These are phyloP conservation scores for Callionymus lyra DNA, from an alignment of 2,113 vertebrate species.

Conservation along the genomic window DNA sequence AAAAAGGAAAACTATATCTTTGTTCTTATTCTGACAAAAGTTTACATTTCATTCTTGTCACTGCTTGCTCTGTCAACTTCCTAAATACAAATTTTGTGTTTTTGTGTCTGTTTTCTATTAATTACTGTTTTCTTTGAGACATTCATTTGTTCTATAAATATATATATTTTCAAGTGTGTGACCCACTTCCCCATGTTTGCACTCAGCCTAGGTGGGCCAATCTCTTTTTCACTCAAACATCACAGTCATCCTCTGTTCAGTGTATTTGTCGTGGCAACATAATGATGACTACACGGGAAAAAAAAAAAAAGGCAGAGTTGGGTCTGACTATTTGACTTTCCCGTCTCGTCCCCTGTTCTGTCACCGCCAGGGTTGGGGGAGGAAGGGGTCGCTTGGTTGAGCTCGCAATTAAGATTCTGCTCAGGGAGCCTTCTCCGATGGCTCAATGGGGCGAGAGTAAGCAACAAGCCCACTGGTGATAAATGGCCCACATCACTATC, in stretches of 20 bases:
- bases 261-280: conserved; percentile 7
- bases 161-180: no score
- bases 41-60: no score
- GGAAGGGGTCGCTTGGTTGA: conserved; percentile 12
- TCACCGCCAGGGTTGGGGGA: conserved; percentile 20
- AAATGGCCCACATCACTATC: conserved; percentile 54
- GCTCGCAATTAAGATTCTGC: conserved; percentile 58
- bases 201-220: conserved; percentile 9
- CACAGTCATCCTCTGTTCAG: neutral
- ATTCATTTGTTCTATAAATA: no score
- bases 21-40: no score
- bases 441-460: conserved; percentile 61
- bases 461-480: conserved; percentile 54
- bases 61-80: no score
- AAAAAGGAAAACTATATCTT: no score
- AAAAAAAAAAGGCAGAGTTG: conserved; percentile 1
- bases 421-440: conserved; percentile 46
- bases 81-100: no score
- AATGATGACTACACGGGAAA: conserved; percentile 17
- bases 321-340: conserved; percentile 36
- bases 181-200: conserved; percentile 12
- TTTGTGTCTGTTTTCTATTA: no score
- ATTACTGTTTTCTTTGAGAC: no score
- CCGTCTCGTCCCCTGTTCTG: conserved; percentile 21
- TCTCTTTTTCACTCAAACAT: conserved; percentile 3